Evolutionary conservation across 2,797 vertebrate genomes (phyloP).

Genomic region (Lerista edwardsae): DNA sequence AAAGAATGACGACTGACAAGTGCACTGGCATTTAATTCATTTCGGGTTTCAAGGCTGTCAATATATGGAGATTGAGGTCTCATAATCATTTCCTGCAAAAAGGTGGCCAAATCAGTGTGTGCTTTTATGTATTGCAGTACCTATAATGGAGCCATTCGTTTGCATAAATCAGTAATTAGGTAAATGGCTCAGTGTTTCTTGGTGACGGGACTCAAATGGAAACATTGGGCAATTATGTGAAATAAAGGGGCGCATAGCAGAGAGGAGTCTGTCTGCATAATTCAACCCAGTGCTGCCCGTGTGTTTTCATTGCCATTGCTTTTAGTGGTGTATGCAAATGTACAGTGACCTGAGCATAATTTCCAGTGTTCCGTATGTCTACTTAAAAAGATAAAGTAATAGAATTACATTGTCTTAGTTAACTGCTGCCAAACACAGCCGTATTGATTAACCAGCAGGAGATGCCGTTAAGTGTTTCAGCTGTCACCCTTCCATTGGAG

Average conservation of each 20-base stretch:
- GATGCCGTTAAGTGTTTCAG: slow-evolving; percentile 22
- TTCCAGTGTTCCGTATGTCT: slow-evolving; percentile 25
- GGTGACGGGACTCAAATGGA: background rate
- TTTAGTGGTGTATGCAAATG: background rate
- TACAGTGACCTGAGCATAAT: slow-evolving; percentile 9
- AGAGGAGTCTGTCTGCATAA: background rate
- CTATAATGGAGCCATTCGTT: background rate
- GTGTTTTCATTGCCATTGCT: background rate
- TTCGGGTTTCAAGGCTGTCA: background rate
- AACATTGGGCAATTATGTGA: background rate
- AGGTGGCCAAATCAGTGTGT: background rate
- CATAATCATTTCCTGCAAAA: background rate
- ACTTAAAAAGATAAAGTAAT: slow-evolving; percentile 24
- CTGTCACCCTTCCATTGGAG: background rate
- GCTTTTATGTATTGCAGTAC: background rate
- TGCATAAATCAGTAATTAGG: background rate
- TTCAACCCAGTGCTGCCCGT: background rate
- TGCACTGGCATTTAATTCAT: background rate
- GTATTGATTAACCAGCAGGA: slow-evolving; percentile 47
- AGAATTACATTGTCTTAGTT: slow-evolving; percentile 29
- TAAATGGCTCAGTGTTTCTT: background rate
- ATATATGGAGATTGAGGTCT: background rate
- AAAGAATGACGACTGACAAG: background rate
- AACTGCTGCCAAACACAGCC: slow-evolving; percentile 2
- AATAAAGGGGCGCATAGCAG: slow-evolving; percentile 10